phyloP scores from a whole-genome alignment of 1,140 invertebrate species.

The Sycobia sp. region DNA sequence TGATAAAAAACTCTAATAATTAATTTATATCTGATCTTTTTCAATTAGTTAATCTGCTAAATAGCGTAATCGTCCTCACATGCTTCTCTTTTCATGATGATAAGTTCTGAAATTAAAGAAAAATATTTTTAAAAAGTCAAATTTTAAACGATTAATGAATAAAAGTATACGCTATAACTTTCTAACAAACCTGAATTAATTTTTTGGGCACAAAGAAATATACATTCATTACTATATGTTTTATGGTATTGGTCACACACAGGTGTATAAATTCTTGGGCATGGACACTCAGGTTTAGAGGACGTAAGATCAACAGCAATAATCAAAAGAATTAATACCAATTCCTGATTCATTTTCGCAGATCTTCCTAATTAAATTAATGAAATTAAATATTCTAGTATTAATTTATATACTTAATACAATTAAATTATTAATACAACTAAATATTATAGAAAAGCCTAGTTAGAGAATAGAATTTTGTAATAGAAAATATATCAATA shows the following conservation, averaged over 20 bases:
- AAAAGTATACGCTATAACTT: neutral
- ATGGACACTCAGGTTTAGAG: slow-evolving; percentile 53
- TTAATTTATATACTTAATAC: no score
- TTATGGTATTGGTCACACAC: slow-evolving; percentile 61
- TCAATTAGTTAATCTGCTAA: neutral
- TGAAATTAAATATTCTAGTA: no score
- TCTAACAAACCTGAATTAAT: neutral
- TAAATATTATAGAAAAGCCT: no score
- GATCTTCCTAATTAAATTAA: no score
- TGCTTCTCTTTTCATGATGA: slow-evolving; percentile 1
- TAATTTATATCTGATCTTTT: no score
- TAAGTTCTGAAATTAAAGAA: slow-evolving; percentile 21
- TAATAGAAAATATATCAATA: no score
- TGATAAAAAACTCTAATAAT: neutral
- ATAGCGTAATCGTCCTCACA: no score
- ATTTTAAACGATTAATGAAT: neutral
- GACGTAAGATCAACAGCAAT: neutral
- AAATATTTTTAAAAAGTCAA: neutral
- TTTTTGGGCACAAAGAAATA: slow-evolving; percentile 56
- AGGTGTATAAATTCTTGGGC: slow-evolving; percentile 58
- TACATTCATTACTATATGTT: slow-evolving; percentile 62
- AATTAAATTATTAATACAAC: no score
- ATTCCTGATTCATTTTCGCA: slow-evolving; percentile 2
- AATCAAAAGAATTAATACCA: neutral
- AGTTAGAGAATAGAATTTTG: no score